Conservation (phyloP, 1,140 invertebrate genomes). For the Eurosta solidaginis region DNA sequence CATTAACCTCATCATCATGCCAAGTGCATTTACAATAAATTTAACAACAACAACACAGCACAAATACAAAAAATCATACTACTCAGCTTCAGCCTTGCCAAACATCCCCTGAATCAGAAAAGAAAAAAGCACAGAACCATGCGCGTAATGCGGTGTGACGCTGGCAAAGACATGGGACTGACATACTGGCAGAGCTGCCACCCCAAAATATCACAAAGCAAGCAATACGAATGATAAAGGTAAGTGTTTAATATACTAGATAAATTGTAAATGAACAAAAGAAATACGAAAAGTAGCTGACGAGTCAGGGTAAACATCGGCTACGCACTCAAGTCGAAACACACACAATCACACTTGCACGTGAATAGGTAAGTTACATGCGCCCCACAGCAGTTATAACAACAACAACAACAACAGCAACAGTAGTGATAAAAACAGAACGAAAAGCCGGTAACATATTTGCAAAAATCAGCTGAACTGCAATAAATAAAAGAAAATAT, state of each 20-base stretch:
- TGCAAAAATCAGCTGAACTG: conserved; percentile 17
- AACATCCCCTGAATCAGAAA: not conserved
- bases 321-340: not conserved
- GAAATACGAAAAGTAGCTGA: conserved; percentile 8
- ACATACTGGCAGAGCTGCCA: not conserved
- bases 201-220: not conserved
- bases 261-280: not conserved
- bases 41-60: not conserved
- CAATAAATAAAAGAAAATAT: not conserved
- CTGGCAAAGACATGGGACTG: conserved; percentile 14
- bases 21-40: not conserved
- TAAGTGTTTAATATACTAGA: too few relatives aligned
- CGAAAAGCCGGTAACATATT: conserved; percentile 3
- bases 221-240: not conserved
- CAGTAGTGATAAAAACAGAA: too few relatives aligned
- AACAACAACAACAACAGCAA: not conserved
- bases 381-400: not conserved
- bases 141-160: not conserved
- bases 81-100: not conserved
- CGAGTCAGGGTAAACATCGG: not conserved
- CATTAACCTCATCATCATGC: not conserved
- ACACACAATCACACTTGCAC: not conserved
- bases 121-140: not conserved
- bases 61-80: not conserved
- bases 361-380: not conserved